Conservation (phyloP, 1,140 invertebrate species). For the Heliothis subflexa region DNA sequence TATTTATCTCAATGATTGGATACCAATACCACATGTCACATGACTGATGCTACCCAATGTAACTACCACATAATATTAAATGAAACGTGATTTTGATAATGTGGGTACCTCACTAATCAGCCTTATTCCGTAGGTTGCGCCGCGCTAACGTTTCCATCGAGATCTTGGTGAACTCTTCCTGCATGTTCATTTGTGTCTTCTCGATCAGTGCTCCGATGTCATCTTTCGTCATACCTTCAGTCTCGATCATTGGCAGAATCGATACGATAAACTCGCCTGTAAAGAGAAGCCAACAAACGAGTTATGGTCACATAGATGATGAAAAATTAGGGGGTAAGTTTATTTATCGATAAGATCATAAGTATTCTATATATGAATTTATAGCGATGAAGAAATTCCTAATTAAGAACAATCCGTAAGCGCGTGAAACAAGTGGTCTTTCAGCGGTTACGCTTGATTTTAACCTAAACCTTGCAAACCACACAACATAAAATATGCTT, state of each 20-base stretch:
- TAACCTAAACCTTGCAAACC: too few species aligned
- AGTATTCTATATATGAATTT: too few species aligned
- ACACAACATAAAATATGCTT: too few species aligned
- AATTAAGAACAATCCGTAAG: too few species aligned
- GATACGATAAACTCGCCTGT: constrained; percentile 89
- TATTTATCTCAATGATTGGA: too few species aligned
- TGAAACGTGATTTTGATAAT: not conserved
- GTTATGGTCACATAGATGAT: not conserved
- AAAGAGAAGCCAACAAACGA: constrained; percentile 51
- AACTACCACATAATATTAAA: not conserved
- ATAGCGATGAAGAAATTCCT: too few species aligned
- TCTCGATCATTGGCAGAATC: constrained; percentile 90
- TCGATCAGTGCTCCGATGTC: constrained; percentile 90
- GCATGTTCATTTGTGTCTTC: constrained; percentile 89
- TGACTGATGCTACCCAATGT: not conserved
- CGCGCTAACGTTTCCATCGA: constrained; percentile 83
- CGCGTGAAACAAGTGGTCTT: too few species aligned
- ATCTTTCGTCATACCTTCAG: constrained; percentile 88
- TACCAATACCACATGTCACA: not conserved
- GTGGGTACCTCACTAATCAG: constrained; percentile 55
- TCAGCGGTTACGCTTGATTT: too few species aligned
- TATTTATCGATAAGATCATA: too few species aligned
- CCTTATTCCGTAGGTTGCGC: constrained; percentile 51
- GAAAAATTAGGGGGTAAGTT: too few species aligned
- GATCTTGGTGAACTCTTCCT: constrained; percentile 87